A percentile compares a stretch with the other conserved stretches of the same genome.
These are phyloP conservation scores for Stegastes partitus DNA, from an alignment of 2,113 vertebrate species.

Conservation along the genomic window DNA sequence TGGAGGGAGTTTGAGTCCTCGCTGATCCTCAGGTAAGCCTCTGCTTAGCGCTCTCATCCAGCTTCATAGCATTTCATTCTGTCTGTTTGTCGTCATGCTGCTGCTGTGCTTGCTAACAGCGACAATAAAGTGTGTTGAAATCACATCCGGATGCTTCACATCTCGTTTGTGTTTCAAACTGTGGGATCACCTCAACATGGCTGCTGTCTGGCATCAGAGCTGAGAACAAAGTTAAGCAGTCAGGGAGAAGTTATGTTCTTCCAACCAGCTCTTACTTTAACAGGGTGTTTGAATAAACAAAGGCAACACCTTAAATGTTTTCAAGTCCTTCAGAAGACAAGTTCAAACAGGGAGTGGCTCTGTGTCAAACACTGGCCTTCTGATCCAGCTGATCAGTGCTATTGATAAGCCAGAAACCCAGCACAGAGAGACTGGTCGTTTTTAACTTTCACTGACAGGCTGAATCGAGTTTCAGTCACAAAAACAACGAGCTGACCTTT, in stretches of 20 bases:
- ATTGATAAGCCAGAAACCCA: too few species aligned
- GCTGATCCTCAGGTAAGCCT: slow-evolving; percentile 54
- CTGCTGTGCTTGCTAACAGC: neutral
- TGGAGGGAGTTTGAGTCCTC: slow-evolving; percentile 54
- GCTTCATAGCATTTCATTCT: neutral
- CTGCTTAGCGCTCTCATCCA: neutral
- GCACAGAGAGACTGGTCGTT: too few species aligned
- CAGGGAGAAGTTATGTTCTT: neutral
- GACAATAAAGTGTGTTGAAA: slow-evolving; percentile 44
- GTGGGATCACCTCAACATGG: slow-evolving; percentile 15
- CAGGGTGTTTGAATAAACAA: neutral
- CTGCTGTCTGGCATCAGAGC: slow-evolving; percentile 42
- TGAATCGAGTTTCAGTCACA: too few species aligned
- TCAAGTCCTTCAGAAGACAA: neutral
- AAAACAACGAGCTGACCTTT: too few species aligned
- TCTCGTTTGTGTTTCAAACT: slow-evolving; percentile 1
- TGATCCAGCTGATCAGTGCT: too few species aligned
- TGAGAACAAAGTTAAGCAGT: slow-evolving; percentile 20
- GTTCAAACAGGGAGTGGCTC: slow-evolving; percentile 21
- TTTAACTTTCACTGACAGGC: too few species aligned
- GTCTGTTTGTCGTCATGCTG: neutral
- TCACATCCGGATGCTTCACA: slow-evolving; percentile 17
- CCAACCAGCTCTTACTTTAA: slow-evolving; percentile 12
- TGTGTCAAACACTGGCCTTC: neutral
- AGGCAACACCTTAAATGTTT: neutral